These are phyloP conservation scores for Zoanthus sociatus DNA, from an alignment of 92 coral and sea anemone genomes.

Conservation along the genomic window DNA sequence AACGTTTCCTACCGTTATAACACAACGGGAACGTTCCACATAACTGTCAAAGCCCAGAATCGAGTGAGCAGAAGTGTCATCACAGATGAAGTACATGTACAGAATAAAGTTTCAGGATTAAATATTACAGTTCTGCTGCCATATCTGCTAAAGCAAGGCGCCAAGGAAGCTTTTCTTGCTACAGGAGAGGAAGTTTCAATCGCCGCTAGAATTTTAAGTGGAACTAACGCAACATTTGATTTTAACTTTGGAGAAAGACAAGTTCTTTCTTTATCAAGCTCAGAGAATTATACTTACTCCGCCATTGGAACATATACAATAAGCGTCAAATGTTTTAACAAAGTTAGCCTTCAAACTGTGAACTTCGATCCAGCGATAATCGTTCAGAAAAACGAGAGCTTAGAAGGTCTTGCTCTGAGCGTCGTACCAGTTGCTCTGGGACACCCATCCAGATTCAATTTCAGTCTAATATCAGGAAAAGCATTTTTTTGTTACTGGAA, in stretches of 20 bases:
- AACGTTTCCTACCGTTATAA: conserved; percentile 39
- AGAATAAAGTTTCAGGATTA: conserved; percentile 38
- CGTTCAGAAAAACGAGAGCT: conserved; percentile 49
- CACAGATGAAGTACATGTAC: conserved; percentile 16
- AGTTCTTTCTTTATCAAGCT: neutral
- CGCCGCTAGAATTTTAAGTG: conserved; percentile 25
- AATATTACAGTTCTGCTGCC: conserved; percentile 27
- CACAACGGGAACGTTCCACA: conserved; percentile 28
- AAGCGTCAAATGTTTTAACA: conserved; percentile 53
- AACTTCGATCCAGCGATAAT: conserved; percentile 12
- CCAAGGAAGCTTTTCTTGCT: conserved; percentile 27
- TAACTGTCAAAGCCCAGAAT: conserved; percentile 47
- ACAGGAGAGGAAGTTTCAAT: conserved; percentile 55
- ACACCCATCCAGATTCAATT: conserved; percentile 6
- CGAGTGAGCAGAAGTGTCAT: conserved; percentile 46
- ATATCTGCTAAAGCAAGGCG: conserved; percentile 11
- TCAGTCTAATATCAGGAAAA: conserved; percentile 52
- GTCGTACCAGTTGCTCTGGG: conserved; percentile 25
- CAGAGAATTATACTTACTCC: conserved; percentile 26
- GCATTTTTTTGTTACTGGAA: conserved; percentile 63
- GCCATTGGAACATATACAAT: conserved; percentile 35
- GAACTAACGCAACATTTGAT: conserved; percentile 36
- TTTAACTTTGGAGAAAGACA: conserved; percentile 54
- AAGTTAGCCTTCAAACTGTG: conserved; percentile 38
- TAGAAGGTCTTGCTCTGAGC: conserved; percentile 44